These are phyloP conservation scores for Kryphioiulus occultus DNA, from an alignment of 2,888 invertebrate genomes.

Conservation along the genomic window DNA sequence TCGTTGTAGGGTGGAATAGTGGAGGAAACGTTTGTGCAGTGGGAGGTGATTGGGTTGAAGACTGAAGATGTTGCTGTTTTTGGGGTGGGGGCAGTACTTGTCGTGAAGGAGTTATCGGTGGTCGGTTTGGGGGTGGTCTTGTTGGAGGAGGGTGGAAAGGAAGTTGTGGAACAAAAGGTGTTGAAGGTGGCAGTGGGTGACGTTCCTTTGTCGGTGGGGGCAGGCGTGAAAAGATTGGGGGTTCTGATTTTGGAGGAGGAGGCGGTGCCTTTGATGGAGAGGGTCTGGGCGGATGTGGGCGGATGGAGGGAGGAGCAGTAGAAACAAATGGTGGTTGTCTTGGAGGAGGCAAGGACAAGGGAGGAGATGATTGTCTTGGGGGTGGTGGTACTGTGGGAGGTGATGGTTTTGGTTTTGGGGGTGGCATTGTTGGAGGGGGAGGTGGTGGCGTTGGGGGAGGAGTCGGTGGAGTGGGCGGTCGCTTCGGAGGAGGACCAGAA, in stretches of 20 bases:
- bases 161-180: not conserved
- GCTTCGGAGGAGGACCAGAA: slow-evolving; percentile 8
- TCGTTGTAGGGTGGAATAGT: not conserved
- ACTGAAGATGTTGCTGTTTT: not conserved
- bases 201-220: not conserved
- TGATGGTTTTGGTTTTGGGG: not conserved
- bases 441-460: slow-evolving; percentile 13
- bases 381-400: slow-evolving; percentile 41
- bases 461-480: not conserved
- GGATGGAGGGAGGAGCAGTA: not conserved
- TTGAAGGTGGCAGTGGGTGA: not conserved
- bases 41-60: not conserved
- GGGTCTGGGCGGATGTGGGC: not conserved
- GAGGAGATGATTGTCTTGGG: slow-evolving; percentile 42
- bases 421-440: not conserved
- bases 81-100: not conserved
- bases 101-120: not conserved
- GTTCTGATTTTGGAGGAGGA: not conserved
- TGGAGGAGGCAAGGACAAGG: slow-evolving; percentile 11
- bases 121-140: slow-evolving; percentile 40
- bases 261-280: not conserved
- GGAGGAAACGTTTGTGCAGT: not conserved
- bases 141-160: slow-evolving; percentile 30
- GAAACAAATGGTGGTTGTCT: not conserved
- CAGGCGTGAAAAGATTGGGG: not conserved